phyloP scores from a whole-genome alignment of 2,113 vertebrate species.

The Stegastes partitus region DNA sequence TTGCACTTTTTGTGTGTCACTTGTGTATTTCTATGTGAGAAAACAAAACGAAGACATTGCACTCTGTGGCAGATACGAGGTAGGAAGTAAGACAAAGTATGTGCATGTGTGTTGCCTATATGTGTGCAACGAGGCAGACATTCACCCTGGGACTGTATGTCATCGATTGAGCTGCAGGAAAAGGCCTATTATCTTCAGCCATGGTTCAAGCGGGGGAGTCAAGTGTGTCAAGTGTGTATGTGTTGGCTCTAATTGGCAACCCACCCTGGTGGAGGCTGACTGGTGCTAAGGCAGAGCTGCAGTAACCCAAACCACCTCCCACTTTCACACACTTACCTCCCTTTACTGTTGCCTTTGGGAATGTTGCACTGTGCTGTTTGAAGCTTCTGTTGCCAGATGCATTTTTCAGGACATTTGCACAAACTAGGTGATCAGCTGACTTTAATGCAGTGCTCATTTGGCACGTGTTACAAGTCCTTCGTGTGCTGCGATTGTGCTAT shows the following conservation, averaged over 20 bases:
- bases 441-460: neutral
- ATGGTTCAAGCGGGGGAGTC: constrained; percentile 84
- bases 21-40: constrained; percentile 37
- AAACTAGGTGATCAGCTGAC: neutral
- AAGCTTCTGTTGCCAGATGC: constrained; percentile 14
- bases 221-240: constrained; percentile 85
- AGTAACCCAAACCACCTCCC: constrained; percentile 51
- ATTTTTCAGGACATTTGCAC: neutral
- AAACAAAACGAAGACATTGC: constrained; percentile 75
- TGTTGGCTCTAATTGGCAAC: constrained; percentile 85
- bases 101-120: constrained; percentile 34
- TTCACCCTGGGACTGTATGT: constrained; percentile 80
- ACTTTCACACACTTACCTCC: constrained; percentile 30
- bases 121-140: constrained; percentile 63
- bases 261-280: constrained; percentile 71
- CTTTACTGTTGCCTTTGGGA: constrained; percentile 27
- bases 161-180: constrained; percentile 84
- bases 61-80: constrained; percentile 61
- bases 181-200: constrained; percentile 84
- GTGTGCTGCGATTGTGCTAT: neutral
- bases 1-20: constrained; percentile 1
- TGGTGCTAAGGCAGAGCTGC: constrained; percentile 63
- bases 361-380: constrained; percentile 42
- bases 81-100: constrained; percentile 33
- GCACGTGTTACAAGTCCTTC: neutral